Conservation (phyloP, 2,888 invertebrate genomes). For the Eremobia ochroleuca region DNA sequence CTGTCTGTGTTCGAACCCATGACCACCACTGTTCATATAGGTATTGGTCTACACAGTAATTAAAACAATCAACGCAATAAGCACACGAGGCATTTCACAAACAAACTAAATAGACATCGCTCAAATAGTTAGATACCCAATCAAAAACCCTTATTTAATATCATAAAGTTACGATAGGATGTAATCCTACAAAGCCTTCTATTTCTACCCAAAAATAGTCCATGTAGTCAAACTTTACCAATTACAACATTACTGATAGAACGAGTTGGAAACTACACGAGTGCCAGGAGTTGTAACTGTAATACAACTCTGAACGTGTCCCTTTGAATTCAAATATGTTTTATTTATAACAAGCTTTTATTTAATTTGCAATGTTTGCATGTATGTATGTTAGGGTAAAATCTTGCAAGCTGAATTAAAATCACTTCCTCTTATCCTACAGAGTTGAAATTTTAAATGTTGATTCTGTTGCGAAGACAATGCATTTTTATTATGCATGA, state of each 20-base stretch:
- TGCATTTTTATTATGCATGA: no score
- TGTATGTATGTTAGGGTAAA: no score
- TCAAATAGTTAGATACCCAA: background rate
- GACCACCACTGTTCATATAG: no score
- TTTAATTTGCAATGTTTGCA: no score
- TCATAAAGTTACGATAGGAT: conserved; percentile 21
- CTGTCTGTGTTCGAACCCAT: no score
- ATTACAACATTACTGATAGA: conserved; percentile 49
- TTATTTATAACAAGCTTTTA: no score
- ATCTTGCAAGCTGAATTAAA: no score
- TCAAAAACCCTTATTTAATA: conserved; percentile 26
- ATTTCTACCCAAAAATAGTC: conserved; percentile 31
- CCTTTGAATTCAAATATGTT: conserved; percentile 23
- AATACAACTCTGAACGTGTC: conserved; percentile 3
- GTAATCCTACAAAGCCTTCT: conserved; percentile 29
- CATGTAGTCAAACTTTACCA: conserved; percentile 42
- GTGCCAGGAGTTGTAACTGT: conserved; percentile 4
- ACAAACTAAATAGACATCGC: background rate
- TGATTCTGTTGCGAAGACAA: no score
- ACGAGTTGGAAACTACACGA: conserved; percentile 37
- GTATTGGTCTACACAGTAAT: background rate
- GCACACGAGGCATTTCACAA: background rate
- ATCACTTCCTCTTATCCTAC: no score
- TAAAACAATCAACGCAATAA: background rate
- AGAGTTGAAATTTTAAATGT: no score